Evolutionary conservation across 2,888 invertebrate genomes (phyloP).

Genomic region (Clunio marinus): DNA sequence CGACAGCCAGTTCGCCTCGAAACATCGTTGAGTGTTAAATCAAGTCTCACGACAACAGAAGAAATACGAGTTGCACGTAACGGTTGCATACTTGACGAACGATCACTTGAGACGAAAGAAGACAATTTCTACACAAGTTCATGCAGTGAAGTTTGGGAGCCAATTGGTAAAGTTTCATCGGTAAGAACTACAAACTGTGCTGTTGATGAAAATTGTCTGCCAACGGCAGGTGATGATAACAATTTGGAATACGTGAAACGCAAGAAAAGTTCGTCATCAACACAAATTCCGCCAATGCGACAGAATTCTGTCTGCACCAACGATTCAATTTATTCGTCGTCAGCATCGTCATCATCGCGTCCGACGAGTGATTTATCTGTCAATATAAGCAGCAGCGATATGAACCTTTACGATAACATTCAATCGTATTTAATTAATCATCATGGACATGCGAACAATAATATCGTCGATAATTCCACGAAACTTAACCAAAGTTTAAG

Average conservation of each 20-base stretch:
- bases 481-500: conserved; percentile 43
- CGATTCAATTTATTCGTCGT: conserved; percentile 37
- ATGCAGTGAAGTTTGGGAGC: conserved; percentile 65
- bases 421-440: conserved; percentile 38
- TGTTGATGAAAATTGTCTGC: neutral
- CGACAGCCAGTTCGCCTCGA: conserved; percentile 66
- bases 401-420: conserved; percentile 38
- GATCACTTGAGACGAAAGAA: conserved; percentile 66
- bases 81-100: conserved; percentile 65
- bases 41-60: conserved; percentile 65
- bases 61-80: conserved; percentile 65
- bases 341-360: conserved; percentile 33
- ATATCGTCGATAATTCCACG: neutral
- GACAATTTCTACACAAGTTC: conserved; percentile 65
- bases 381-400: conserved; percentile 32
- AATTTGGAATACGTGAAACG: conserved; percentile 30
- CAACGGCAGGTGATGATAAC: neutral
- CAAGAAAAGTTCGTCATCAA: conserved; percentile 31
- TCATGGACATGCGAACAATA: conserved; percentile 4
- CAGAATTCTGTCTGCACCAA: conserved; percentile 38
- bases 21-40: conserved; percentile 66
- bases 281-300: conserved; percentile 24
- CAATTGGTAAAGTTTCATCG: conserved; percentile 45
- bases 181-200: conserved; percentile 5
- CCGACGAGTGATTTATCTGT: conserved; percentile 37